Evolutionary conservation across 2,797 vertebrate genomes (phyloP), one percentile per base, ranked within the genome.

Genomic region (Odontamblyopus rebecca): DNA sequence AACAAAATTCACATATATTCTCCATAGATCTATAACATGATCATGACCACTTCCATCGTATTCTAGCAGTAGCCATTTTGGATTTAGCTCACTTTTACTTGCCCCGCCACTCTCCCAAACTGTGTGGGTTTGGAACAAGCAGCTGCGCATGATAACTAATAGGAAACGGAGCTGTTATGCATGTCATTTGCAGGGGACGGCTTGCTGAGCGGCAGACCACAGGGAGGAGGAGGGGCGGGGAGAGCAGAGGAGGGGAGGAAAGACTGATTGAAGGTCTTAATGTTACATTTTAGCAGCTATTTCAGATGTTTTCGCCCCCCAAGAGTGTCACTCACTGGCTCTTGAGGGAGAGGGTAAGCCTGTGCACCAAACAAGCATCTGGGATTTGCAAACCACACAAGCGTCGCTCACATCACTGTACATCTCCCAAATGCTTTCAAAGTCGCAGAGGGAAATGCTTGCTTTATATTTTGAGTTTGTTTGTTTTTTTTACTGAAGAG

Each of bases 211-310:
- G 71, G 76, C 60, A 72, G 70, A 29, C 70, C 2, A 44, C 51
- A 41, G 18, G 29, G 29, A 13, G 8, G 44, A 1, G 70, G 7
- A 29, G 11, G 9, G 13, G 44, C 4, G 13, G 13, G 4, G 44
- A 48, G 13, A 15, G 44, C 44, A 18, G 32, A 19, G 1, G 15
- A 16, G 0, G 19, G 0, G 69, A 67, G 68, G 67, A 54, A 32
- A 60, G 72, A 73, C 62, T 69, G 84, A 88, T 82, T 86, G 61
- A 75, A 81, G 79, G 76, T 87, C 89, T 86, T 90, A 91, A 92
- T 89, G 89, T 88, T 89, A 86, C 88, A 80, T 91, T 92, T 89
- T 90, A 92, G 88, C 86, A 84, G 88, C 87, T 84, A 90, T 92
- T 91, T 91, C 76, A 82, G 84, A 86, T 75, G 80, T 83, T 74